Percentiles rank a stretch among this genome's conserved stretches.
phyloP scores from a whole-genome alignment of 2,113 vertebrate genomes.

The Phocoena sinus region DNA sequence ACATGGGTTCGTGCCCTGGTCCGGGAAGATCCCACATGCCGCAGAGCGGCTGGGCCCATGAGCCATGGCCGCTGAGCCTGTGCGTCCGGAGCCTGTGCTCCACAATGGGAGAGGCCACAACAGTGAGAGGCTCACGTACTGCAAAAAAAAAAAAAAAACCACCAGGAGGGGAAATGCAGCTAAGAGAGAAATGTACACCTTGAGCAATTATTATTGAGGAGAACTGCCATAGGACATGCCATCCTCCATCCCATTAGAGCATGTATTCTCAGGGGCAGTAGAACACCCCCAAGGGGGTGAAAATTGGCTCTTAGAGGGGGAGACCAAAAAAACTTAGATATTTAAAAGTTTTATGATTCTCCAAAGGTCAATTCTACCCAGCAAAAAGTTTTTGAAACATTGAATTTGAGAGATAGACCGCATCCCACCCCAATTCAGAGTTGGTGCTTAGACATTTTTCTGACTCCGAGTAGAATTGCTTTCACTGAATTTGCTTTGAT shows the following conservation, averaged over 20 bases:
- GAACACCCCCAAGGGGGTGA: accelerated
- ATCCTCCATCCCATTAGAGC: background rate
- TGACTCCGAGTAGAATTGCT: background rate
- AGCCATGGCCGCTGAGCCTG: too few relatives aligned
- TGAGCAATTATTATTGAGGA: background rate
- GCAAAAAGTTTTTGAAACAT: background rate
- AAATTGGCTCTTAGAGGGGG: background rate
- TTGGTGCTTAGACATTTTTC: background rate
- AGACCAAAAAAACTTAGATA: background rate
- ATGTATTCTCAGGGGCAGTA: background rate
- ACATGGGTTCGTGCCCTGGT: too few relatives aligned
- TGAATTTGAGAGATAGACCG: background rate
- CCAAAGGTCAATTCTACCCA: background rate
- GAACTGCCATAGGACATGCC: background rate
- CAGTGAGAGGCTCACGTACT: too few relatives aligned
- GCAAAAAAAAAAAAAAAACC: background rate
- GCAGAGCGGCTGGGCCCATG: too few relatives aligned
- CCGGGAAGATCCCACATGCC: too few relatives aligned
- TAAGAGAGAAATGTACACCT: background rate
- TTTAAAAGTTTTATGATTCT: background rate
- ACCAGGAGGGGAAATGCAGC: background rate
- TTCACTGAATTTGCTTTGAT: background rate
- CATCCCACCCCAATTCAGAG: background rate
- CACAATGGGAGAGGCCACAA: too few relatives aligned
- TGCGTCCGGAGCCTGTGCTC: too few relatives aligned